Evolutionary conservation across 2,797 vertebrate species (phyloP).

Genomic region (Muscicapa comitata): DNA sequence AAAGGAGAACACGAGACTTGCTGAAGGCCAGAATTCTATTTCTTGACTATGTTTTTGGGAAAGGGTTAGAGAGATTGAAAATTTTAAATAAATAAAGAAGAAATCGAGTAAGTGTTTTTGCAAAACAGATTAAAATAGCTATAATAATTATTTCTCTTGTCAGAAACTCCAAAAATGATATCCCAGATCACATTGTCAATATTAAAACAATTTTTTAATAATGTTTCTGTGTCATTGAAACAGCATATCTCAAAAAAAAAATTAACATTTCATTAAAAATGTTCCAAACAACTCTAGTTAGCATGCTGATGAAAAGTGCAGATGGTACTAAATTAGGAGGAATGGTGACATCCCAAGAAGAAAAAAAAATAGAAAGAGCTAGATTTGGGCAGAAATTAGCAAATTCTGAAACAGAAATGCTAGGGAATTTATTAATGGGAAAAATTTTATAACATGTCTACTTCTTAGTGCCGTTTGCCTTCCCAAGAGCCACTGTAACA

Average conservation of each 20-base stretch:
- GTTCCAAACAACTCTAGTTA: conserved; percentile 29
- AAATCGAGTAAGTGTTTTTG: background rate
- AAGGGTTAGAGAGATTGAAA: background rate
- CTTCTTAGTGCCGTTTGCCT: background rate
- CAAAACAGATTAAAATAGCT: background rate
- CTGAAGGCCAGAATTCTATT: background rate
- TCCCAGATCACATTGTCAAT: background rate
- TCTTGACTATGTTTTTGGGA: background rate
- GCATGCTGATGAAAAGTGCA: conserved; percentile 43
- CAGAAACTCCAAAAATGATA: background rate
- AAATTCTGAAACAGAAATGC: background rate
- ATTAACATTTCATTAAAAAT: conserved; percentile 26
- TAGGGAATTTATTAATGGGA: background rate
- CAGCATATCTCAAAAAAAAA: conserved; percentile 8
- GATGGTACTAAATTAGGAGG: conserved; percentile 46
- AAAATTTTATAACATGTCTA: background rate
- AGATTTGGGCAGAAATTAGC: background rate
- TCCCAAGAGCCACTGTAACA: background rate
- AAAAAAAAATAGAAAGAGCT: background rate
- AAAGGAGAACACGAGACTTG: background rate
- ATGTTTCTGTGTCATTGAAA: background rate
- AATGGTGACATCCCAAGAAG: conserved; percentile 6
- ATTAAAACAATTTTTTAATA: background rate
- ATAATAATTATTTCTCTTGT: background rate
- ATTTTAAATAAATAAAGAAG: background rate